These are phyloP conservation scores for Argya squamiceps DNA, from an alignment of 2,797 vertebrate genomes.

Conservation along the genomic window DNA sequence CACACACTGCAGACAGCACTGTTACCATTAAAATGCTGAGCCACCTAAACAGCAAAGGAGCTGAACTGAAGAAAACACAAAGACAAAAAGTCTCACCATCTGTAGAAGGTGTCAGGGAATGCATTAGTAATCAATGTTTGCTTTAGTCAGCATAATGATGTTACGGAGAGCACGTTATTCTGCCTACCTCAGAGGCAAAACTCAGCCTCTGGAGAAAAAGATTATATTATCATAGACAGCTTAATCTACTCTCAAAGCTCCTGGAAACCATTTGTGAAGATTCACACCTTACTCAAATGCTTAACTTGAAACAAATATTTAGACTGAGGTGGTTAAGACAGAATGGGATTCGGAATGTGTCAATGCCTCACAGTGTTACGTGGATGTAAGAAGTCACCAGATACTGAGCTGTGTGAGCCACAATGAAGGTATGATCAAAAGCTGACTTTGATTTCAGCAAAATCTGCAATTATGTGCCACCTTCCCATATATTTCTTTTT, in stretches of 20 bases:
- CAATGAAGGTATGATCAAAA: background rate
- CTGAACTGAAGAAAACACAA: background rate
- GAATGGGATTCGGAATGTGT: background rate
- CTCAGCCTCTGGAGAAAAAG: background rate
- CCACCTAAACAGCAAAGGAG: background rate
- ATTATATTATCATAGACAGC: background rate
- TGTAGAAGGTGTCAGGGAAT: background rate
- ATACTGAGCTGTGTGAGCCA: background rate
- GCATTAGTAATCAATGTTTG: background rate
- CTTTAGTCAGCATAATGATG: background rate
- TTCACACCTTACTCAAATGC: background rate
- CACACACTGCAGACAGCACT: background rate
- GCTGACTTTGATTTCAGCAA: background rate
- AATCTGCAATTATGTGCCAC: background rate
- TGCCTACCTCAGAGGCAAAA: background rate
- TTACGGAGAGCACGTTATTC: background rate
- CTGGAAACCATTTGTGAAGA: background rate
- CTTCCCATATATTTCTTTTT: background rate
- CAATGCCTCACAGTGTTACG: background rate
- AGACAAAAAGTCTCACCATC: background rate
- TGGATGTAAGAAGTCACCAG: background rate
- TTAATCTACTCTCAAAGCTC: background rate
- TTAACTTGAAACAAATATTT: background rate
- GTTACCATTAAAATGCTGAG: background rate
- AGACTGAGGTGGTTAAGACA: background rate